Evolutionary conservation across 2,113 vertebrate genomes (phyloP).

Genomic region (Rana temporaria): DNA sequence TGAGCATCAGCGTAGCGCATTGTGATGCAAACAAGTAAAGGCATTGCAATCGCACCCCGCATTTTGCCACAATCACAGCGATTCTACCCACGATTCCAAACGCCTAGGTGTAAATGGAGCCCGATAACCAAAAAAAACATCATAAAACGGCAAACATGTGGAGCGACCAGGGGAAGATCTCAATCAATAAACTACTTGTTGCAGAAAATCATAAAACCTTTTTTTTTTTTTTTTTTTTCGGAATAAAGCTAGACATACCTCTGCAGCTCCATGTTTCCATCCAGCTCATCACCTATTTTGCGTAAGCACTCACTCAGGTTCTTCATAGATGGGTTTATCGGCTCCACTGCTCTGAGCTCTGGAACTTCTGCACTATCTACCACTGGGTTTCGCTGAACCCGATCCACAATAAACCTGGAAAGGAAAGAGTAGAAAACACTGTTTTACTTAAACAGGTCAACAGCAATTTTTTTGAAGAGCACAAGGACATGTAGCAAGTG

Average conservation of each 20-base stretch:
- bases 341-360: conserved; percentile 63
- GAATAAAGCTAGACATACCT: conserved; percentile 66
- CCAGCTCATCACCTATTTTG: conserved; percentile 88
- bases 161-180: neutral
- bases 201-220: neutral
- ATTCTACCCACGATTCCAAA: too few species aligned
- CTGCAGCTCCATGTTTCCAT: conserved; percentile 82
- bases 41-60: too few species aligned
- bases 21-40: too few species aligned
- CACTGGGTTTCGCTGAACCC: conserved; percentile 60
- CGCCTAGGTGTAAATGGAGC: too few species aligned
- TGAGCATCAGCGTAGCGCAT: too few species aligned
- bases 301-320: conserved; percentile 82
- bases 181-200: neutral
- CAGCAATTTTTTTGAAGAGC: too few species aligned
- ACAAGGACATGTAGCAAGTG: too few species aligned
- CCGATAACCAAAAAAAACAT: too few species aligned
- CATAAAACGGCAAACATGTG: too few species aligned
- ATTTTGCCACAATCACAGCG: too few species aligned
- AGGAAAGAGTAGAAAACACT: conserved; percentile 3
- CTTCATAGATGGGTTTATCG: conserved; percentile 77
- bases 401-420: conserved; percentile 71
- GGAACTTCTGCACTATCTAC: conserved; percentile 61
- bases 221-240: too few species aligned
- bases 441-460: neutral